Base-by-base conservation (phyloP, 2,113 vertebrate genomes). In the Penelope pileata region DNA sequence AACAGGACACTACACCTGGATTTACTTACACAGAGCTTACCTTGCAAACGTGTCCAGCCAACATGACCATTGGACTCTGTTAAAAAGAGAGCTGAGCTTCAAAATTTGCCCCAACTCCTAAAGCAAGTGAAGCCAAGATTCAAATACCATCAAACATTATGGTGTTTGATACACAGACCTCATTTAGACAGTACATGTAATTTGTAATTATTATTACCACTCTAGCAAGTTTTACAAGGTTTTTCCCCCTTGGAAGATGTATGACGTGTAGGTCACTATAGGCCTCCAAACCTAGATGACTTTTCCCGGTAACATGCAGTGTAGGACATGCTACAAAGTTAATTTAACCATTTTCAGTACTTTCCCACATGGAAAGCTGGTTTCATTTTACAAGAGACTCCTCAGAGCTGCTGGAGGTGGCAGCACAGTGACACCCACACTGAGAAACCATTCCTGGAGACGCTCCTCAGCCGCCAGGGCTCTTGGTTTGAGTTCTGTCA, bases 391-490 rank as follows among this genome's bases (percentile, higher is more conserved):
- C 1, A 1, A 21, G 53, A 51, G 70, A 47, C 24, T 60, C 70
- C n/a, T n/a, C n/a, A 23, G 38, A 58, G 60, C 69, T 91, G 68
- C 63, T 3, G 19, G 27, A 22, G n/a, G 51, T 17, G 11, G 63
- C 6, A 8, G n/a, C 2, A 4, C 4, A 19, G 69, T 36, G 27
- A 27, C 1, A 3, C 12, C 62, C 4, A 0, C 18, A 43, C 42
- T 69, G 9, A 8, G 0, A 2, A 63, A 36, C 47, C 5, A 3
- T 2, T 30, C 51, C 27, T 9, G 9, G 29, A 8, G 60, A 30
- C 51, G 6, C 8, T 16, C 29, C 51, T 30, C 51, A 54, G 51
- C 16, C 51, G 14, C 51, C 51, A 54, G 51, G 51, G 51, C 51
- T 54, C 51, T 54, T 30, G 15, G 27, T 17, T 16, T 54, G 51